Conservation (phyloP, 64 coral and sea anemone species). For the Anthopleura sola region DNA sequence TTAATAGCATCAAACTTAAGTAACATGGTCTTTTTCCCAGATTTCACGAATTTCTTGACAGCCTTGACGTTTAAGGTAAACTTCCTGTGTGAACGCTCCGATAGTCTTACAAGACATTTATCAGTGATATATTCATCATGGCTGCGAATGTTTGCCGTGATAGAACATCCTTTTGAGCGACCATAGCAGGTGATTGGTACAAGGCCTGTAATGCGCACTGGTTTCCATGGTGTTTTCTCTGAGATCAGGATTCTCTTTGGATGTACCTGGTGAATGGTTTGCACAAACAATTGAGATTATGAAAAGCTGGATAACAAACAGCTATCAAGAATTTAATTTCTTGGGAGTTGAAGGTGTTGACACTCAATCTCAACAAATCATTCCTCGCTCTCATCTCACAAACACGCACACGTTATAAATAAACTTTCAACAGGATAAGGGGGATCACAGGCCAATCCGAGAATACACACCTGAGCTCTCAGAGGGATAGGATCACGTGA, state of each 20-base stretch:
- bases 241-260: slow-evolving; percentile 49
- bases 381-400: too few species aligned
- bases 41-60: slow-evolving; percentile 71
- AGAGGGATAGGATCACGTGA: too few species aligned
- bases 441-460: too few species aligned
- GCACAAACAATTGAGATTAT: neutral
- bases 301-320: too few species aligned
- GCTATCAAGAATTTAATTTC: too few species aligned
- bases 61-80: slow-evolving; percentile 67
- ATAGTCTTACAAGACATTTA: slow-evolving; percentile 57
- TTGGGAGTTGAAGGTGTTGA: too few species aligned
- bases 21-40: slow-evolving; percentile 42
- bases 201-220: slow-evolving; percentile 29
- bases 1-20: slow-evolving; percentile 54
- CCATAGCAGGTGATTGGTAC: slow-evolving; percentile 67
- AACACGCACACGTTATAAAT: too few species aligned
- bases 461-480: too few species aligned
- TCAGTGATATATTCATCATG: slow-evolving; percentile 70
- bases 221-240: slow-evolving; percentile 63
- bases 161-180: slow-evolving; percentile 15
- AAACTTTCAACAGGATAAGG: too few species aligned
- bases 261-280: slow-evolving; percentile 45
- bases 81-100: slow-evolving; percentile 67
- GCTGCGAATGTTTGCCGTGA: slow-evolving; percentile 36
- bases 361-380: too few species aligned